A percentile compares a stretch with the other conserved stretches of the same genome.
These are phyloP conservation scores for Guaruba guarouba DNA, from an alignment of 2,113 vertebrate species.

Conservation along the genomic window DNA sequence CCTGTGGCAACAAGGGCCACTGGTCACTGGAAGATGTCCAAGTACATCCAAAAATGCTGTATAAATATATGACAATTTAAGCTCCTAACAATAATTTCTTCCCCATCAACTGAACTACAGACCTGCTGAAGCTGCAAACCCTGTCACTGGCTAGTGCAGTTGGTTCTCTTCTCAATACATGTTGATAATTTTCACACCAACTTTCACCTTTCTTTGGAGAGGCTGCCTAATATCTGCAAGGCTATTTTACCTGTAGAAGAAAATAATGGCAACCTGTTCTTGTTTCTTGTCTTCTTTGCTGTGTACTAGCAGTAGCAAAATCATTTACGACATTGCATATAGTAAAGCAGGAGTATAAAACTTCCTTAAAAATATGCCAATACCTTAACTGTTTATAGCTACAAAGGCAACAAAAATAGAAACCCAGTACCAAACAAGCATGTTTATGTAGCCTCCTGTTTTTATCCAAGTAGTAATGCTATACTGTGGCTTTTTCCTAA, in stretches of 20 bases:
- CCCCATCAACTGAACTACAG: background rate
- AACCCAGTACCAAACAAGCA: background rate
- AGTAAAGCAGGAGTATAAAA: conserved; percentile 5
- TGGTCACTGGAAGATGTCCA: background rate
- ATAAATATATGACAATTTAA: background rate
- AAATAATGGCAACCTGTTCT: background rate
- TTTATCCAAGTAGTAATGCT: conserved; percentile 21
- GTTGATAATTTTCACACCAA: background rate
- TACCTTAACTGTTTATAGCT: background rate
- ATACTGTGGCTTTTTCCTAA: conserved; percentile 20
- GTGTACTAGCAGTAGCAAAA: background rate
- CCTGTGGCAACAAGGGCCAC: background rate
- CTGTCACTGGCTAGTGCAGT: background rate
- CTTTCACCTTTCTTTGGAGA: background rate
- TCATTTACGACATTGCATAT: background rate
- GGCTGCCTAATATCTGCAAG: background rate
- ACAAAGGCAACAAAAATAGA: background rate
- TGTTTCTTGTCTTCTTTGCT: background rate
- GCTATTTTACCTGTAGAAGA: background rate
- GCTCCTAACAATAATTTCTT: background rate
- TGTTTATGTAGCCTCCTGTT: background rate
- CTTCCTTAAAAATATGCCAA: background rate
- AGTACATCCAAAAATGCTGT: background rate
- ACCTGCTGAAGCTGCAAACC: background rate
- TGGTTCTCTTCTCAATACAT: background rate